Evolutionary conservation across 1,140 invertebrate species (phyloP).

Genomic region (Brachionus paranguensis): DNA sequence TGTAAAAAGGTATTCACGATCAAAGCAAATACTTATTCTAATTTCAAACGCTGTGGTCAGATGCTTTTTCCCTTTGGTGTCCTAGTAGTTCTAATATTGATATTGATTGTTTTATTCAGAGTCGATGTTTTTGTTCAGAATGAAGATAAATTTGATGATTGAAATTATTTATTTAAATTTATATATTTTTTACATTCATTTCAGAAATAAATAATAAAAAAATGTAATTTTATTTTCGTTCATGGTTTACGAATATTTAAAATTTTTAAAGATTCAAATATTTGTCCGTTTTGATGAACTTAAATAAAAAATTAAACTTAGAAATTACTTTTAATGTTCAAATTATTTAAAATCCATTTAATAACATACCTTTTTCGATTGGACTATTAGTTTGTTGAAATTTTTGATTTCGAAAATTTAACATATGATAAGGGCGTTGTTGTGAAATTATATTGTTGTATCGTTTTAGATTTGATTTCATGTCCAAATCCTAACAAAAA

Average conservation of each 20-base stretch:
- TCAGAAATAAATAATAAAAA: not conserved
- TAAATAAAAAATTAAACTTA: not conserved
- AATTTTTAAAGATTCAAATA: not conserved
- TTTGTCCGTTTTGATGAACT: not conserved
- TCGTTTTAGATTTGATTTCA: not conserved
- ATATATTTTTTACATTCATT: not conserved
- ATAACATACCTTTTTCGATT: not conserved
- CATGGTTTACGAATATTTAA: conserved; percentile 4
- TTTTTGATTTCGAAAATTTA: conserved; percentile 7
- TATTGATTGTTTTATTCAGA: conserved; percentile 33
- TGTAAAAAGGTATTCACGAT: not conserved
- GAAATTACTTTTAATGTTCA: not conserved
- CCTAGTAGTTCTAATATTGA: not conserved
- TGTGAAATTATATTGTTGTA: not conserved
- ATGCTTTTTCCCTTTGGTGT: not conserved
- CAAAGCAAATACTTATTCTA: not conserved
- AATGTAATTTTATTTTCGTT: not conserved
- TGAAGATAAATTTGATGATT: conserved; percentile 14
- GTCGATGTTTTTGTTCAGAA: conserved; percentile 25
- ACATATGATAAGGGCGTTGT: not conserved
- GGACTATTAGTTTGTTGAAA: not conserved
- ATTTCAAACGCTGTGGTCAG: not conserved
- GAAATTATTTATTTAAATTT: not conserved
- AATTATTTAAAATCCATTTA: not conserved
- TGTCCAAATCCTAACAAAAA: not conserved